Evolutionary conservation across 2,113 vertebrate species (phyloP), one percentile per base, ranked within the genome.

Genomic region (Cranoglanis bouderius): DNA sequence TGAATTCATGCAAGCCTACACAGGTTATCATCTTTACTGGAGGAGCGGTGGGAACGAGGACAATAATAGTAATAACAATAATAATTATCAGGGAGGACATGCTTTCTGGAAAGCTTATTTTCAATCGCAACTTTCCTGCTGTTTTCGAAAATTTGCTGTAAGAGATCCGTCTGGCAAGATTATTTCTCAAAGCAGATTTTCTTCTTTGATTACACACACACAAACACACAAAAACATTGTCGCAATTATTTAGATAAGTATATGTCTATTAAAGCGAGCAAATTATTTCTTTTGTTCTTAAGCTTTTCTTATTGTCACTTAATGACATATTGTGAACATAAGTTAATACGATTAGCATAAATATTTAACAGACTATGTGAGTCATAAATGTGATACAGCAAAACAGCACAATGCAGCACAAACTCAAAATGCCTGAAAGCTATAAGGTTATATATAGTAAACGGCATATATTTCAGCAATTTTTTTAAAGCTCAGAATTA

Each of bases 1-100:
- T 74, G 82, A 89, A 91, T 92, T 78, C 90, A 88, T 86, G 89
- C 87, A 82, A 87, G 90, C 88, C 88, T 90, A 88, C 88, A 80
- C 75, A 88, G 85, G 86, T 89, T 88, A 88, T 89, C 90, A 85
- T 92, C 61, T 89, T 74, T 84, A 82, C 77, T 70, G 80, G 86
- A 86, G 87, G 65, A 82, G 72, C 57, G 63, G 63, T 29, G 55
- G 32, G 70, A 85, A 82, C 77, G 89, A 85, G 86, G 72, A 89
- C 53, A 86, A 77, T 75, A 85, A 88, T 80, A 86, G 74, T 84
- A 88, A 91, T 88, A 89, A 87, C 85, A 89, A 87, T 90, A 87
- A 89, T 87, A 88, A 89, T 87, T 90, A 89, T 86, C 57, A 82
- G 80, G 81, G 46, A 87, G 85, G 87, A 91, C 84, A 77, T 89